These are phyloP conservation scores for Mastomys coucha DNA, from an alignment of 2,113 vertebrate genomes.

Conservation along the genomic window DNA sequence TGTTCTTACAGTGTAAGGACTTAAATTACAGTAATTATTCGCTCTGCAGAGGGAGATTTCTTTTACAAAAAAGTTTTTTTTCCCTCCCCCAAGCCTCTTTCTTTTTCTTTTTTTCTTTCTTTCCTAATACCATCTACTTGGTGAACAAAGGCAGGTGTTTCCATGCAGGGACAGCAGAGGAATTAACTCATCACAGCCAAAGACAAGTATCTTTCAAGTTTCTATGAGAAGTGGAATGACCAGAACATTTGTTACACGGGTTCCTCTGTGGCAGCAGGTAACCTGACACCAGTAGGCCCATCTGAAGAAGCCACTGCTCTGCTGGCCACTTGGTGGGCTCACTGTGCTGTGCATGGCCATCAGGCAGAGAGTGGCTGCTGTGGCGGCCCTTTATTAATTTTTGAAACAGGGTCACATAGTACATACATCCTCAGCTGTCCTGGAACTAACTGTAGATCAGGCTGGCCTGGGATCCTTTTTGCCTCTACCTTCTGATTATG, in stretches of 20 bases:
- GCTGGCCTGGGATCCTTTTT: not conserved
- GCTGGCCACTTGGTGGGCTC: not conserved
- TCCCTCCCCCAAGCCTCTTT: not conserved
- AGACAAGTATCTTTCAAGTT: not conserved
- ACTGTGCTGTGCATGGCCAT: not conserved
- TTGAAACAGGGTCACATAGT: not conserved
- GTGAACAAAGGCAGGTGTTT: not conserved
- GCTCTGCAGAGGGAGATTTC: not conserved
- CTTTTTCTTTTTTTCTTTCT: not conserved
- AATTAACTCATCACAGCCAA: not conserved
- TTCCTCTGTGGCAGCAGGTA: not conserved
- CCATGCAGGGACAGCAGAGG: not conserved
- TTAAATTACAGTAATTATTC: not conserved
- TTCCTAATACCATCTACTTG: not conserved
- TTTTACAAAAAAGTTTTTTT: not conserved
- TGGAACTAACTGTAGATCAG: not conserved
- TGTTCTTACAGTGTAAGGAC: not conserved
- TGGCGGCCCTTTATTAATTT: not conserved
- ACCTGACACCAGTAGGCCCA: rapidly evolving
- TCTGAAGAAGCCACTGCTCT: rapidly evolving
- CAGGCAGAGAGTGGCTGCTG: not conserved
- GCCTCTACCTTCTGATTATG: not conserved
- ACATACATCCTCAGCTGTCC: not conserved
- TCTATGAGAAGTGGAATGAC: rapidly evolving
- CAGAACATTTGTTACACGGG: not conserved